phyloP scores from a whole-genome alignment of 1,140 invertebrate species.

The Potamilus streckersoni region DNA sequence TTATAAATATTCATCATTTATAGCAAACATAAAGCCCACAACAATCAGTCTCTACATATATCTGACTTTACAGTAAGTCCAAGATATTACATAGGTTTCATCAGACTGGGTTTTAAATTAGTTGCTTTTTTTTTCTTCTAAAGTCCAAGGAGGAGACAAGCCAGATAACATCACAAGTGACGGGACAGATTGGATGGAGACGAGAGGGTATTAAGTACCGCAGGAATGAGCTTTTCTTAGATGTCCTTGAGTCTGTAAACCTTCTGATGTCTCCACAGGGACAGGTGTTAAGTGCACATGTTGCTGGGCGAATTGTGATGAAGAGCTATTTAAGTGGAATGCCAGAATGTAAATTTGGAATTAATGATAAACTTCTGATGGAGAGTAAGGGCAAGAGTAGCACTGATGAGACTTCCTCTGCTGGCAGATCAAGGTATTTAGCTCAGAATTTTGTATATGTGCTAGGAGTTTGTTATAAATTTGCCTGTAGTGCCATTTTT shows the following conservation, averaged over 20 bases:
- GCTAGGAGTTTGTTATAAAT: too few species aligned
- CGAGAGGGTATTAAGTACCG: constrained; percentile 99
- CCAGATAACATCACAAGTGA: constrained; percentile 99
- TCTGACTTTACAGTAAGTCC: too few species aligned
- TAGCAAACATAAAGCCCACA: too few species aligned
- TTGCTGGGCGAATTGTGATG: constrained; percentile 99
- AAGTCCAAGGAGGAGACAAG: constrained; percentile 99
- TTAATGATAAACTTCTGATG: constrained; percentile 99
- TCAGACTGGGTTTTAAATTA: too few species aligned
- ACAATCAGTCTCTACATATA: too few species aligned
- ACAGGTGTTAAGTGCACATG: constrained; percentile 98
- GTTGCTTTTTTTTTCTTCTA: constrained; percentile 28
- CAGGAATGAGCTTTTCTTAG: constrained; percentile 98
- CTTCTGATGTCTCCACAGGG: constrained; percentile 99
- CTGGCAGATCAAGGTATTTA: constrained; percentile 24
- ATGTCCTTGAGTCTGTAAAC: constrained; percentile 99
- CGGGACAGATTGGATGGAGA: constrained; percentile 99
- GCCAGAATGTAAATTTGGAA: constrained; percentile 99
- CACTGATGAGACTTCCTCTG: constrained; percentile 85
- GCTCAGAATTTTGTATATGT: too few species aligned
- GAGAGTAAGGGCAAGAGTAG: constrained; percentile 88
- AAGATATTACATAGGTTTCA: too few species aligned
- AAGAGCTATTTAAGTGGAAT: constrained; percentile 99
- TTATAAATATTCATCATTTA: too few species aligned
- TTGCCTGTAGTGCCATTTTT: too few species aligned